phyloP scores from a whole-genome alignment of 2,113 vertebrate species.

The Notechis scutatus region DNA sequence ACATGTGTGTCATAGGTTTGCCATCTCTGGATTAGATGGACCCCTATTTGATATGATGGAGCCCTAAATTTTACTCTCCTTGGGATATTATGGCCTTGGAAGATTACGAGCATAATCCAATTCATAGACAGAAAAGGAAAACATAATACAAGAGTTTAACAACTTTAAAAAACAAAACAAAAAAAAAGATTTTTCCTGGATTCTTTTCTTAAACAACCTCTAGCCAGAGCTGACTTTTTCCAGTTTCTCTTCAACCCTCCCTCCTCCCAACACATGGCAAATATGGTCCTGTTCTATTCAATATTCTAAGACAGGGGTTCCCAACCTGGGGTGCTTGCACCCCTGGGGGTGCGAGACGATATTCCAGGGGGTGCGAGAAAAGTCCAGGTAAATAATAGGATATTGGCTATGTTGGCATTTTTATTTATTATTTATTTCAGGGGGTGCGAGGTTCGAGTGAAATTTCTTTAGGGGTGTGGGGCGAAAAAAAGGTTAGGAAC shows the following conservation, averaged over 20 bases:
- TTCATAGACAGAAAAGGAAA: background rate
- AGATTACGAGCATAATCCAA: background rate
- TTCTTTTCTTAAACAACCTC: background rate
- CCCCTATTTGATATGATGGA: too few relatives aligned
- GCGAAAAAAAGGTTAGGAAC: too few relatives aligned
- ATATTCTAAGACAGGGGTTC: background rate
- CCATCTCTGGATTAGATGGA: background rate
- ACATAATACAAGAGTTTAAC: background rate
- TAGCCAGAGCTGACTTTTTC: background rate
- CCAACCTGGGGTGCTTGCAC: too few relatives aligned
- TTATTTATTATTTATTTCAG: too few relatives aligned
- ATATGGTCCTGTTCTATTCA: background rate
- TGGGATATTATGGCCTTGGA: background rate
- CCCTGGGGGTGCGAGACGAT: too few relatives aligned
- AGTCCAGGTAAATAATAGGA: too few relatives aligned
- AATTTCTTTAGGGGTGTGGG: too few relatives aligned
- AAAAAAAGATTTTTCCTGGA: background rate
- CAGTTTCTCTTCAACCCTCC: background rate
- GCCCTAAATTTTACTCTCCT: background rate
- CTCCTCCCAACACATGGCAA: background rate
- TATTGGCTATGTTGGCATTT: too few relatives aligned
- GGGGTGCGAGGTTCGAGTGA: too few relatives aligned
- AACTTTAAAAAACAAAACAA: background rate
- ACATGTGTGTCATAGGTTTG: too few relatives aligned
- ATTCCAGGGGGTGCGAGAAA: too few relatives aligned